Conservation (phyloP, 2,797 vertebrate species). For the Microcaecilia unicolor region DNA sequence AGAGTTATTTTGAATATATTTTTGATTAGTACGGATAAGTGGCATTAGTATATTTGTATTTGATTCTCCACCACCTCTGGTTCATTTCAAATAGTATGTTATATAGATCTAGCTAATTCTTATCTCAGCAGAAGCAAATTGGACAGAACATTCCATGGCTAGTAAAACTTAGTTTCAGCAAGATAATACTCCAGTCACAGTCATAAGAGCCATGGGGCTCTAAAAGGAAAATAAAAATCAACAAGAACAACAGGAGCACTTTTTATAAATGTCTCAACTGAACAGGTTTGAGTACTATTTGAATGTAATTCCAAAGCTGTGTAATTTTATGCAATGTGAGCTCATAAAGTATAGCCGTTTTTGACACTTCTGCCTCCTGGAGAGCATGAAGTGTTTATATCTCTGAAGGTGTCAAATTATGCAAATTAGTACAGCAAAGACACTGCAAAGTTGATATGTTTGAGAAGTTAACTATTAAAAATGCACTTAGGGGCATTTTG, state of each 20-base stretch:
- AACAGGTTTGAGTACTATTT: neutral
- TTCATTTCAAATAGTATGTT: too few species aligned
- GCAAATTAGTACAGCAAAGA: slow-evolving; percentile 15
- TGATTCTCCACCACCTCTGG: too few species aligned
- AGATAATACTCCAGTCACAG: slow-evolving; percentile 5
- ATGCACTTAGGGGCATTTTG: too few species aligned
- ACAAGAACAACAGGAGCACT: neutral
- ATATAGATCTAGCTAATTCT: slow-evolving; percentile 16
- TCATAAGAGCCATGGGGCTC: slow-evolving; percentile 1
- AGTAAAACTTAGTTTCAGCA: slow-evolving; percentile 7
- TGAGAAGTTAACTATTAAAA: neutral
- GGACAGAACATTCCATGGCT: slow-evolving; percentile 12
- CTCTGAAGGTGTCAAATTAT: neutral
- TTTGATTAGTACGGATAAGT: too few species aligned
- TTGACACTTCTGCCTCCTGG: neutral
- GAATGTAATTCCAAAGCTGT: neutral
- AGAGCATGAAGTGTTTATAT: neutral
- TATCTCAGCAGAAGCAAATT: slow-evolving; percentile 9
- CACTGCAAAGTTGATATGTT: neutral
- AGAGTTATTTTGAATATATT: too few species aligned
- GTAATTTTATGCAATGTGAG: neutral
- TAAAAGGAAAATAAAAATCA: too few species aligned
- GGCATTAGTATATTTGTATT: too few species aligned
- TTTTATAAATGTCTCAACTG: neutral
- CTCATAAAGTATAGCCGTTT: neutral